Conservation (phyloP, 2,888 invertebrate genomes). For the Axea sp. region DNA sequence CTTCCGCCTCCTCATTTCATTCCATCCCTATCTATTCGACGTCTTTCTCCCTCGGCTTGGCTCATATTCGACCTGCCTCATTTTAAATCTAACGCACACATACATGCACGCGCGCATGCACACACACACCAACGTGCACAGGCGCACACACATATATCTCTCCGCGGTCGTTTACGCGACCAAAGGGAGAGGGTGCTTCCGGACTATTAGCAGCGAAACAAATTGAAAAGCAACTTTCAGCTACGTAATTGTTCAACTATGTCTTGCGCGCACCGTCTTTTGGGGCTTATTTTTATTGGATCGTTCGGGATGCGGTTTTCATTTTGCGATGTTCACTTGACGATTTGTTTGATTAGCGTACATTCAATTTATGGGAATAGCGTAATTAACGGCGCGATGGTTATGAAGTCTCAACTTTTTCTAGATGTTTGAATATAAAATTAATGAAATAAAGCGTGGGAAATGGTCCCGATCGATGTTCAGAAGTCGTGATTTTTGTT, state of each 20-base stretch:
- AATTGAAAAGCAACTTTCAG: constrained; percentile 63
- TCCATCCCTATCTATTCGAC: constrained; percentile 29
- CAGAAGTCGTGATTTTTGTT: no score
- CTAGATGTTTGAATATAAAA: no score
- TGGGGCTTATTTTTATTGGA: constrained; percentile 37
- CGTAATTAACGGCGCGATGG: constrained; percentile 26
- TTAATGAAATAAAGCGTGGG: no score
- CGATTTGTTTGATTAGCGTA: constrained; percentile 32
- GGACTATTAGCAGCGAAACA: constrained; percentile 62
- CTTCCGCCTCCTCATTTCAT: constrained; percentile 41
- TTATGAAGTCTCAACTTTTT: no score
- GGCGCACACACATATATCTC: constrained; percentile 14
- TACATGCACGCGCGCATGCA: no score
- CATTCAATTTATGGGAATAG: constrained; percentile 14
- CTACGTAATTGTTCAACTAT: constrained; percentile 56
- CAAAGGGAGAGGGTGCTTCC: constrained; percentile 60
- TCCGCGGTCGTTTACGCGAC: constrained; percentile 56
- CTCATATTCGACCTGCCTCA: constrained; percentile 54
- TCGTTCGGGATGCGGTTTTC: constrained; percentile 12
- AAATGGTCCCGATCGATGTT: no score
- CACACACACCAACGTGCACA: constrained; percentile 2
- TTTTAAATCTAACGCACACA: constrained; percentile 48
- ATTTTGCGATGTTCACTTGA: constrained; percentile 22
- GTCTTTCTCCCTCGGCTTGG: constrained; percentile 20
- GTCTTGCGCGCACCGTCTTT: constrained; percentile 46